Evolutionary conservation across 92 coral and sea anemone species (phyloP).

Genomic region (Montipora capitata): DNA sequence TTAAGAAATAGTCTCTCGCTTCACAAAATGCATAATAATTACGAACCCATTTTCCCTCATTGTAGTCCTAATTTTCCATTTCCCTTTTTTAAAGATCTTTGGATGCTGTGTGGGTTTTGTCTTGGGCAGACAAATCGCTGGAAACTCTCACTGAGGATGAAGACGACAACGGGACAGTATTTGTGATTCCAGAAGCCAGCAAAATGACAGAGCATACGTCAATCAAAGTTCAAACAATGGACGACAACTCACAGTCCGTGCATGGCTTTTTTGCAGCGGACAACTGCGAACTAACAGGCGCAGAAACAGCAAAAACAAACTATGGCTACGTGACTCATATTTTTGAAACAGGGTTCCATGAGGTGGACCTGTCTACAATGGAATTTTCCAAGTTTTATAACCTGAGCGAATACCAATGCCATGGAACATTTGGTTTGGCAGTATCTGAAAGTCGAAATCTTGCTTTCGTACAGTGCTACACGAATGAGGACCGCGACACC

Average conservation of each 20-base stretch:
- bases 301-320: constrained; percentile 29
- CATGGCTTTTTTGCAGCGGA: constrained; percentile 76
- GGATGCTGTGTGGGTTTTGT: constrained; percentile 76
- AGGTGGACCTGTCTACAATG: constrained; percentile 67
- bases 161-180: constrained; percentile 80
- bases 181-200: constrained; percentile 66
- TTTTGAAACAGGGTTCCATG: constrained; percentile 80
- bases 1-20: too few relatives aligned
- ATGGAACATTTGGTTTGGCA: constrained; percentile 77
- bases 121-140: constrained; percentile 55
- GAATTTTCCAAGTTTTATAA: constrained; percentile 71
- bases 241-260: constrained; percentile 9
- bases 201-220: constrained; percentile 58
- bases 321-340: constrained; percentile 83
- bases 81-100: constrained; percentile 10
- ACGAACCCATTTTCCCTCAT: too few relatives aligned
- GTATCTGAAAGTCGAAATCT: constrained; percentile 49
- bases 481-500: constrained; percentile 60
- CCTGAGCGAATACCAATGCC: constrained; percentile 67
- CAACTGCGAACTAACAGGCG: constrained; percentile 75
- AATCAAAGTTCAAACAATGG: constrained; percentile 32
- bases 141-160: constrained; percentile 74
- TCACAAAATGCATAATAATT: too few relatives aligned
- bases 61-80: neutral
- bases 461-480: constrained; percentile 80